A percentile compares a stretch with the other conserved stretches of the same genome.
These are phyloP conservation scores for Ashinkailepas kermadecensis DNA, from an alignment of 2,888 invertebrate genomes.

Conservation along the genomic window DNA sequence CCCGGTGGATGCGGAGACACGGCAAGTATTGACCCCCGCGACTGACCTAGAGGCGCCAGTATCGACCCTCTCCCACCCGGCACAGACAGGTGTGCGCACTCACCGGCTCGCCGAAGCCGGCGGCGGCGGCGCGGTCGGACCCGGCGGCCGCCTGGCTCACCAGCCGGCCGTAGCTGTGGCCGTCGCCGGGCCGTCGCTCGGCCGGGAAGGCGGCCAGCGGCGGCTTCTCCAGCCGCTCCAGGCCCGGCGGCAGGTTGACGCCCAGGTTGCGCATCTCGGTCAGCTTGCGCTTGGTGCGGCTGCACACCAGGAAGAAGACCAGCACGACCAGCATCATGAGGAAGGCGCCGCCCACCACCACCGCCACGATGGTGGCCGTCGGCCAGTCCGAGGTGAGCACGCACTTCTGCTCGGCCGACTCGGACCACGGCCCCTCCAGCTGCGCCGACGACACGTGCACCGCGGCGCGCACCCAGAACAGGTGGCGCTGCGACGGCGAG, in stretches of 20 bases:
- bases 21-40: too few relatives aligned
- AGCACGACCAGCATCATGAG: not conserved
- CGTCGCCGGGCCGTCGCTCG: not conserved
- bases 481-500: not conserved
- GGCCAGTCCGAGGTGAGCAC: slow-evolving; percentile 16
- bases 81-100: not conserved
- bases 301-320: slow-evolving; percentile 2
- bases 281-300: slow-evolving; percentile 15
- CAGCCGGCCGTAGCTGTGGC: not conserved
- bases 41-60: too few relatives aligned
- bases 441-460: not conserved
- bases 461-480: not conserved
- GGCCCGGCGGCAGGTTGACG: slow-evolving; percentile 9
- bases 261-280: slow-evolving; percentile 11
- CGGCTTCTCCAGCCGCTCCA: slow-evolving; percentile 11
- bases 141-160: not conserved
- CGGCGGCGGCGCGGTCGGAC: not conserved
- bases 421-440: not conserved
- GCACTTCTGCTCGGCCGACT: not conserved
- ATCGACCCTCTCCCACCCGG: too few relatives aligned
- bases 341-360: not conserved
- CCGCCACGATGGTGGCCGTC: not conserved
- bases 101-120: not conserved
- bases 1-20: too few relatives aligned
- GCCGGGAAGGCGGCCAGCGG: not conserved